phyloP scores from a whole-genome alignment of 1,140 invertebrate genomes.

The Zaprionus kolodkinae region DNA sequence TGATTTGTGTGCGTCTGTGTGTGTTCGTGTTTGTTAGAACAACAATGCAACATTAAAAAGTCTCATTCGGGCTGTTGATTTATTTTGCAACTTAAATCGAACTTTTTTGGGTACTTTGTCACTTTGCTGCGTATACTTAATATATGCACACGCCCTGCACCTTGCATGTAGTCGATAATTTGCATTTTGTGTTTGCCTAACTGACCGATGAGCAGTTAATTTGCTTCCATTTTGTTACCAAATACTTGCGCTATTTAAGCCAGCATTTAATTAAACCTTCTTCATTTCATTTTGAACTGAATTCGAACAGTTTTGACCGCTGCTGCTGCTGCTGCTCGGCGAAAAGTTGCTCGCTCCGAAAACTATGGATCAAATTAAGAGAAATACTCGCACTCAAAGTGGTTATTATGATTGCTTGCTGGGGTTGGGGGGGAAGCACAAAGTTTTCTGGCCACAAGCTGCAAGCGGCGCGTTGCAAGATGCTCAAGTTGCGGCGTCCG shows the following conservation, averaged over 20 bases:
- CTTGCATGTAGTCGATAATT: neutral
- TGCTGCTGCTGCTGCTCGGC: neutral
- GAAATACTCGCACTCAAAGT: constrained; percentile 65
- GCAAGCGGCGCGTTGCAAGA: constrained; percentile 51
- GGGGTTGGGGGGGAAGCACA: neutral
- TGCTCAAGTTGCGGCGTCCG: constrained; percentile 48
- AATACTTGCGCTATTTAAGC: neutral
- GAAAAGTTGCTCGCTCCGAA: constrained; percentile 37
- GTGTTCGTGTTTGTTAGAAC: constrained; percentile 35
- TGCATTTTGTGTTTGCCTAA: neutral
- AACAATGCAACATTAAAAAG: constrained; percentile 77
- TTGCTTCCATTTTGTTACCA: too few species aligned
- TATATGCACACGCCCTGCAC: neutral
- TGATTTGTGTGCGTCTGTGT: constrained; percentile 11
- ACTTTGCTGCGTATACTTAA: constrained; percentile 16
- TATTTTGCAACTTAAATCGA: constrained; percentile 74
- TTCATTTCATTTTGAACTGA: constrained; percentile 18
- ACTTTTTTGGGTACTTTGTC: constrained; percentile 58
- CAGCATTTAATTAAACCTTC: constrained; percentile 60
- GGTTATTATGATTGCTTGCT: constrained; percentile 65
- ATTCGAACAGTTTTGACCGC: constrained; percentile 34
- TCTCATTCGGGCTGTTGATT: constrained; percentile 73
- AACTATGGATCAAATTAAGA: constrained; percentile 70
- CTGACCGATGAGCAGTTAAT: neutral
- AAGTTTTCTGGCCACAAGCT: constrained; percentile 47